Evolutionary conservation across 2,888 invertebrate species (phyloP).

Genomic region (Macaria notata): DNA sequence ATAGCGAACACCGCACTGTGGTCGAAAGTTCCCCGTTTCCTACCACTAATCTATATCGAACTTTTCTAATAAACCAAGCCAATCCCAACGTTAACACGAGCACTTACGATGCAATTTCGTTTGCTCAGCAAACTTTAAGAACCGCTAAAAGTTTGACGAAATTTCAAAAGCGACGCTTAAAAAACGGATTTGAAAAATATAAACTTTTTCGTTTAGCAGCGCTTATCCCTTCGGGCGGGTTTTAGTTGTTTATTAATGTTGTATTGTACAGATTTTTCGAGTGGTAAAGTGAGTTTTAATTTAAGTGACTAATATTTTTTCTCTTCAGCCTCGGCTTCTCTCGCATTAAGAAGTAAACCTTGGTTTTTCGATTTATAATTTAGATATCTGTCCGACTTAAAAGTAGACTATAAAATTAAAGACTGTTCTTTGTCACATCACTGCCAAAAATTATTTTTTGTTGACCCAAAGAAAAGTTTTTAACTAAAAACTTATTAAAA

Average conservation of each 20-base stretch:
- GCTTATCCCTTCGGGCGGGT: slow-evolving; percentile 11
- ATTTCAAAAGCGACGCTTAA: slow-evolving; percentile 16
- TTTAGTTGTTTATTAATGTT: slow-evolving; percentile 5
- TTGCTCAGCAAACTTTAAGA: slow-evolving; percentile 17
- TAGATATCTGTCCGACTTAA: too few relatives aligned
- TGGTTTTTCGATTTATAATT: too few relatives aligned
- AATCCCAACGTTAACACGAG: slow-evolving; percentile 51
- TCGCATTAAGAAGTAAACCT: too few relatives aligned
- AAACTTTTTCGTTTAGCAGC: slow-evolving; percentile 25
- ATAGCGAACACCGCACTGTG: slow-evolving; percentile 27
- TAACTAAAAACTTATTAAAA: too few relatives aligned
- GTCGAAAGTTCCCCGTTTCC: slow-evolving; percentile 39
- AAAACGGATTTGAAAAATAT: slow-evolving; percentile 29
- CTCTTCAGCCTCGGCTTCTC: too few relatives aligned
- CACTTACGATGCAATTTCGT: slow-evolving; percentile 38
- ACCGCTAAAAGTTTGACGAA: slow-evolving; percentile 25
- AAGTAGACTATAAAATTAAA: too few relatives aligned
- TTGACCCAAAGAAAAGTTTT: too few relatives aligned
- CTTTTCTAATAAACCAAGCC: slow-evolving; percentile 50
- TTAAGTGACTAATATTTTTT: neutral
- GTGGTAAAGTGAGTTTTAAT: neutral
- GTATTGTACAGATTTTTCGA: neutral
- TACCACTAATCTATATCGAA: slow-evolving; percentile 63
- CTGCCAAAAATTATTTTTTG: too few relatives aligned
- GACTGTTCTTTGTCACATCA: too few relatives aligned